phyloP scores from a whole-genome alignment of 2,888 invertebrate genomes.

The Drosophila kokeensis region DNA sequence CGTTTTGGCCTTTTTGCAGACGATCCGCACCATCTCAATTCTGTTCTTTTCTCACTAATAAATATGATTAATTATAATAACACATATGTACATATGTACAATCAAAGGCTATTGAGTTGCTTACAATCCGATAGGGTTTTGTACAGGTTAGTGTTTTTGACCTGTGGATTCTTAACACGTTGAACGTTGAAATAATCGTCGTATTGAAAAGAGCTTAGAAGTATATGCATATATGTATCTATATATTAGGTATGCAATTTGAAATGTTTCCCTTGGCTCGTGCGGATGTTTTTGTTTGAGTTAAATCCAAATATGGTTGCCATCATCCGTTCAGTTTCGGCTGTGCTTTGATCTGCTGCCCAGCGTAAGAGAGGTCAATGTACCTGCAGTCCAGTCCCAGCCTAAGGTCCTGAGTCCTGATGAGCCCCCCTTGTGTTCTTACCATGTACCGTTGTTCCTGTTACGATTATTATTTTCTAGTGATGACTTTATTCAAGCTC shows the following conservation, averaged over 20 bases:
- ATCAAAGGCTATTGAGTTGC: neutral
- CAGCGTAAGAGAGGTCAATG: conserved; percentile 23
- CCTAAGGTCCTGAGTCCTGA: conserved; percentile 45
- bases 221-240: neutral
- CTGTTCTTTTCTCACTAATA: neutral
- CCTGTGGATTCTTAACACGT: neutral
- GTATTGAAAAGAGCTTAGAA: neutral
- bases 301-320: conserved; percentile 1
- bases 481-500: conserved; percentile 99
- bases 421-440: conserved; percentile 80
- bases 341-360: conserved; percentile 20
- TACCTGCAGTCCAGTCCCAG: conserved; percentile 31
- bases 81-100: neutral
- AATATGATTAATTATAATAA: neutral
- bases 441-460: conserved; percentile 88
- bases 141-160: neutral
- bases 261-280: neutral
- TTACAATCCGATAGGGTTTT: neutral
- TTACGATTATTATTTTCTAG: conserved; percentile 95
- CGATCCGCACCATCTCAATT: conserved; percentile 5
- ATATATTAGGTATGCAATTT: neutral
- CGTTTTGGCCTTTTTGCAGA: neutral
- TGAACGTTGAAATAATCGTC: neutral
- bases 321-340: conserved; percentile 6
- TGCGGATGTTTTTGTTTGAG: too few relatives aligned